Conservation (phyloP, 2,888 invertebrate genomes). For the Auanema freiburgensis region DNA sequence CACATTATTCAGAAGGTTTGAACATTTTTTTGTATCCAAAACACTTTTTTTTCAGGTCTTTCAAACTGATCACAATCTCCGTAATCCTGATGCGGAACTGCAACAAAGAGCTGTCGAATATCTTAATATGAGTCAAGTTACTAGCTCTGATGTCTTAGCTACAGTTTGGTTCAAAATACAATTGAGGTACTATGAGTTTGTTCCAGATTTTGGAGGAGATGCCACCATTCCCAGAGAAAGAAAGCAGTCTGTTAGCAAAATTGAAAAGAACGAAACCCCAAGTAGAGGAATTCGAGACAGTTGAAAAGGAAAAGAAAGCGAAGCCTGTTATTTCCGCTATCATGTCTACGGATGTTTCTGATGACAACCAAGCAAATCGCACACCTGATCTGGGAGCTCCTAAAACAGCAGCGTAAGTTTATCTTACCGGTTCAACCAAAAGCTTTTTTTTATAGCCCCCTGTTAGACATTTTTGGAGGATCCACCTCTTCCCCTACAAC, state of each 20-base stretch:
- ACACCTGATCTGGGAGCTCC: too few species aligned
- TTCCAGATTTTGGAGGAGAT: conserved; percentile 82
- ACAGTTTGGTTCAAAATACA: conserved; percentile 44
- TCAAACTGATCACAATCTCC: conserved; percentile 82
- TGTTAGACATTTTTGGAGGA: conserved; percentile 22
- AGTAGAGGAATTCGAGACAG: conserved; percentile 75
- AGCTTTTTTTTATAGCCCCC: conserved; percentile 4
- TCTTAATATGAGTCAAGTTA: conserved; percentile 89
- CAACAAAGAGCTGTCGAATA: conserved; percentile 98
- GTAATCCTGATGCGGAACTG: conserved; percentile 95
- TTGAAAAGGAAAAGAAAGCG: conserved; percentile 61
- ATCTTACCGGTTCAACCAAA: too few species aligned
- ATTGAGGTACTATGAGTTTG: neutral
- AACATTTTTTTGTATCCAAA: too few species aligned
- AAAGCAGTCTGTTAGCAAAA: conserved; percentile 90
- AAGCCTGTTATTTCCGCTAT: conserved; percentile 37
- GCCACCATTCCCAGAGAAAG: conserved; percentile 97
- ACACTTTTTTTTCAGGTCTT: conserved; percentile 64
- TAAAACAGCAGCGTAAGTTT: too few species aligned
- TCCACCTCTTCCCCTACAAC: conserved; percentile 27
- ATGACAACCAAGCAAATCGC: too few species aligned
- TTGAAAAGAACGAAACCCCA: conserved; percentile 97
- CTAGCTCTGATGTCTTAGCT: conserved; percentile 88
- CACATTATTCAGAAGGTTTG: conserved; percentile 88
- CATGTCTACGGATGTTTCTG: neutral